Conservation (phyloP, 1,140 invertebrate species). For the Drosophila takahashii region DNA sequence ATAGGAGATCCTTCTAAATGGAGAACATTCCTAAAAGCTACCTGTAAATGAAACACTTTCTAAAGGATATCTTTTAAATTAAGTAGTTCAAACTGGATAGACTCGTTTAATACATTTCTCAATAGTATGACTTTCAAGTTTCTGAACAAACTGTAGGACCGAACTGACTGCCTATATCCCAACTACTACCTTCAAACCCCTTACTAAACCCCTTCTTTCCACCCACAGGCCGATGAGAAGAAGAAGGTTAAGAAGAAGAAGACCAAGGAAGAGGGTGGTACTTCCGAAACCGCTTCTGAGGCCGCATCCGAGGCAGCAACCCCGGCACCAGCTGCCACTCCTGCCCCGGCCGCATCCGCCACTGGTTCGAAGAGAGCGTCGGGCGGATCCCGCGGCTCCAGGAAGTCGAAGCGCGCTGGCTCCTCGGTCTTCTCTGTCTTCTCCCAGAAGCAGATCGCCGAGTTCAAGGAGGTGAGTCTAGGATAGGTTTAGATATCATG, state of each 20-base stretch:
- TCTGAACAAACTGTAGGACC: background rate
- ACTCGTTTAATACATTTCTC: background rate
- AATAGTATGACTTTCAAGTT: background rate
- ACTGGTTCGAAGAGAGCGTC: slow-evolving; percentile 87
- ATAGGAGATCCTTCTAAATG: background rate
- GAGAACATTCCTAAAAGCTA: background rate
- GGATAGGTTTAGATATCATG: slow-evolving; percentile 2
- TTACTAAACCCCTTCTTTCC: slow-evolving; percentile 17
- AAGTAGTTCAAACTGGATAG: background rate
- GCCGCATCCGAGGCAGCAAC: slow-evolving; percentile 87
- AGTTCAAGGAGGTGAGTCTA: slow-evolving; percentile 95
- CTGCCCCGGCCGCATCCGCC: slow-evolving; percentile 86
- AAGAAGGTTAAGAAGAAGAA: slow-evolving; percentile 93
- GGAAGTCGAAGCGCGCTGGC: slow-evolving; percentile 93
- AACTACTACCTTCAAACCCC: background rate
- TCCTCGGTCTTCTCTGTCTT: slow-evolving; percentile 98
- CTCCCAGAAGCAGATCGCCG: slow-evolving; percentile 96
- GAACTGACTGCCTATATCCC: background rate
- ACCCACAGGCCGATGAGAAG: slow-evolving; percentile 90
- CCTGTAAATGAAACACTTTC: too few species aligned
- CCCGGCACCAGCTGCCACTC: slow-evolving; percentile 86
- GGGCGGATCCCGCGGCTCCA: slow-evolving; percentile 88
- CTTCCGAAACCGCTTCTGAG: slow-evolving; percentile 87
- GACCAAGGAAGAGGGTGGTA: slow-evolving; percentile 90
- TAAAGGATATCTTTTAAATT: background rate